These are phyloP conservation scores for Gandaritis pyraliata DNA, from an alignment of 2,888 invertebrate species.

Conservation along the genomic window DNA sequence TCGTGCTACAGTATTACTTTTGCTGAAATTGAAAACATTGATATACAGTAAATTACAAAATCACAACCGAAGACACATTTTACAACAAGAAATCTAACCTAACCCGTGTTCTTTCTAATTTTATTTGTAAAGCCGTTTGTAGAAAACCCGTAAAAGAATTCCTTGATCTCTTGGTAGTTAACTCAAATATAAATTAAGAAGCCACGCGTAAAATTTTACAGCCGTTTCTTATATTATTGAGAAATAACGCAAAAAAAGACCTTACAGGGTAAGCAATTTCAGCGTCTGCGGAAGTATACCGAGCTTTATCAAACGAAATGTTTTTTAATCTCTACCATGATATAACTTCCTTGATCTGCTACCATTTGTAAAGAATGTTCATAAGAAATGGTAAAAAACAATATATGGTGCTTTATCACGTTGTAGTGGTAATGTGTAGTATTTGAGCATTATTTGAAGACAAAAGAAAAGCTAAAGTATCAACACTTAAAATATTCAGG, in stretches of 20 bases:
- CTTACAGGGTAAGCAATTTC: constrained; percentile 48
- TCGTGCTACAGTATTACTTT: constrained; percentile 49
- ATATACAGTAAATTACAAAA: constrained; percentile 44
- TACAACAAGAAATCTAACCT: constrained; percentile 17
- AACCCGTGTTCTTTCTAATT: constrained; percentile 11
- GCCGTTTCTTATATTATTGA: constrained; percentile 37
- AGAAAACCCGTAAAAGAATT: constrained; percentile 28
- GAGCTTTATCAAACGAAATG: constrained; percentile 44
- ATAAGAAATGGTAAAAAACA: too few relatives aligned
- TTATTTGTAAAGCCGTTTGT: constrained; percentile 29
- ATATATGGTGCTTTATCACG: too few relatives aligned
- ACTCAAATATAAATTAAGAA: constrained; percentile 37
- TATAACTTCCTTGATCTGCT: neutral
- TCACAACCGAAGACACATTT: constrained; percentile 23
- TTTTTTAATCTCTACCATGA: constrained; percentile 45
- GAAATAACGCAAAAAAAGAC: constrained; percentile 36
- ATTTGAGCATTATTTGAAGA: too few relatives aligned
- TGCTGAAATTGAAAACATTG: constrained; percentile 48
- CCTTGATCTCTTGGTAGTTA: constrained; percentile 33
- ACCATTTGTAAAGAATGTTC: neutral
- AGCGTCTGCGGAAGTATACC: constrained; percentile 48
- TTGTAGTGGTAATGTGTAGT: too few relatives aligned
- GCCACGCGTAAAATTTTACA: constrained; percentile 39
- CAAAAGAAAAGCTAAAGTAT: too few relatives aligned
- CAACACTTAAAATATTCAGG: too few relatives aligned